Percentiles rank a stretch among this genome's conserved stretches.
Conservation (phyloP, 2,797 vertebrate genomes). For the Rhinatrema bivittatum region DNA sequence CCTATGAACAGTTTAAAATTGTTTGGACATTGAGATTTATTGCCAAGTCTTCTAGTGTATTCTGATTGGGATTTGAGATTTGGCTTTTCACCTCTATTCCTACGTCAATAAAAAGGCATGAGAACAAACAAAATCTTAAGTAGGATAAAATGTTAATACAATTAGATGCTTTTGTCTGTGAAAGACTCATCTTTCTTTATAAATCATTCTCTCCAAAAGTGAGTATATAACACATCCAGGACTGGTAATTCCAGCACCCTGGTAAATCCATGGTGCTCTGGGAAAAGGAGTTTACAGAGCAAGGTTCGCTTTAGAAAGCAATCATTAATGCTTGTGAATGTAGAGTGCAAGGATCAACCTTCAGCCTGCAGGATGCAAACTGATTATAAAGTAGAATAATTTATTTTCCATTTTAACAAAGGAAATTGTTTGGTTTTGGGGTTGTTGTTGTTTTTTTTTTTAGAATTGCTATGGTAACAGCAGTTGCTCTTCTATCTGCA, state of each 20-base stretch:
- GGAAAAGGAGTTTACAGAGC: not conserved
- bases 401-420: conserved; percentile 4
- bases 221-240: not conserved
- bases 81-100: too few relatives aligned
- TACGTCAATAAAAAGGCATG: too few relatives aligned
- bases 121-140: too few relatives aligned
- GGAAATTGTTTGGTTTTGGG: too few relatives aligned
- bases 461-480: conserved; percentile 13
- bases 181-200: not conserved
- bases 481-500: not conserved
- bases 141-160: too few relatives aligned
- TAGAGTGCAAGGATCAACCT: too few relatives aligned
- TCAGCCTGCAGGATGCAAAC: not conserved
- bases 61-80: too few relatives aligned
- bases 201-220: not conserved
- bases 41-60: too few relatives aligned
- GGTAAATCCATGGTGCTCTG: not conserved
- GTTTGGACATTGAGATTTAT: too few relatives aligned
- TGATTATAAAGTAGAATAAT: not conserved
- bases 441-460: too few relatives aligned
- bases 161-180: too few relatives aligned
- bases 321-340: not conserved
- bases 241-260: conserved; percentile 4
- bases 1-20: too few relatives aligned
- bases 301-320: not conserved